Percentiles rank a stretch among this genome's conserved stretches.
Conservation (phyloP, 2,113 vertebrate genomes). For the Ploceus nigricollis region DNA sequence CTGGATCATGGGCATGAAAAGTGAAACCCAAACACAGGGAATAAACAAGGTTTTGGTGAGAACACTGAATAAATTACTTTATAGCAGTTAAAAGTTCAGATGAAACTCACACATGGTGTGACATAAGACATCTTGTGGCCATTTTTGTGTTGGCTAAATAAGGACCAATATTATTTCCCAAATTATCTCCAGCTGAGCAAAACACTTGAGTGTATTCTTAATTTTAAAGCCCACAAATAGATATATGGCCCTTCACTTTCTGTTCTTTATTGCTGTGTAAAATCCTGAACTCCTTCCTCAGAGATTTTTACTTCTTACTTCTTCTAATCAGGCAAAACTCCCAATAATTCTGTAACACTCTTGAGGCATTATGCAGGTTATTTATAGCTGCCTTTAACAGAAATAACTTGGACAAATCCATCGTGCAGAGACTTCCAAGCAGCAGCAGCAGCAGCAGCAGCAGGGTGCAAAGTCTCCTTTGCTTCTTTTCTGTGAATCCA, state of each 20-base stretch:
- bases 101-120: background rate
- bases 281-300: background rate
- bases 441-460: background rate
- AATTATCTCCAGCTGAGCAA: background rate
- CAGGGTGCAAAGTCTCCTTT: background rate
- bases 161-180: background rate
- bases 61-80: background rate
- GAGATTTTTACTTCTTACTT: conserved; percentile 20
- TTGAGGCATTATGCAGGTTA: conserved; percentile 4
- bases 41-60: background rate
- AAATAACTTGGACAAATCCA: conserved; percentile 42
- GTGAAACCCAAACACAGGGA: background rate
- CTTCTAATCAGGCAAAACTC: conserved; percentile 28
- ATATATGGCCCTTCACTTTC: background rate
- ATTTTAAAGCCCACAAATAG: background rate
- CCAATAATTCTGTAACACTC: background rate
- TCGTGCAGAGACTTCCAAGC: background rate
- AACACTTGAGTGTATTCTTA: background rate
- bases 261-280: background rate
- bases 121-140: background rate
- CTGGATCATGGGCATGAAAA: background rate
- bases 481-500: background rate
- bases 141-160: background rate
- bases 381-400: conserved; percentile 33
- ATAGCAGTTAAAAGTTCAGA: background rate